Evolutionary conservation across 2,797 vertebrate species (phyloP), one percentile per base, ranked within the genome.

Genomic region (Alosa sapidissima): DNA sequence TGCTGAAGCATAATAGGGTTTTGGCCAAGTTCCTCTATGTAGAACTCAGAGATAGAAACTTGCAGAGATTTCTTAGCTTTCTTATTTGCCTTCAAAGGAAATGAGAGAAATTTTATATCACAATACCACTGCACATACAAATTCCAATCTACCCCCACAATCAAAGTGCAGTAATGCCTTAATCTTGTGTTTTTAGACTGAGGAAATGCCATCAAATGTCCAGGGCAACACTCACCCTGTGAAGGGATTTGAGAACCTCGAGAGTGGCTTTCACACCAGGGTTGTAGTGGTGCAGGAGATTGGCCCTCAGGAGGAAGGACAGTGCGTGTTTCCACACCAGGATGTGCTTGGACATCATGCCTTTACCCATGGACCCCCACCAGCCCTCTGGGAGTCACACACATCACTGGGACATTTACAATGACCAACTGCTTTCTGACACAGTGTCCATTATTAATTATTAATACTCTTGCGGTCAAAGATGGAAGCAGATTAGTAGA

Each of bases 11-110:
- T 0, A 19, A 87, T 54, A 10, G 0, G 19, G 0, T 0, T 0
- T 21, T n/a, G 81, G 0, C 0, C 0, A n/a, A 93, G 84, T 87
- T 94, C 93, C 14, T 93, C 89, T 0, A 94, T 82, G 8, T 94
- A 92, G 89, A 94, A 95, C 16, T 91, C 91, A 88, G 81, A 92
- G 82, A 93, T 36, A 4, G 93, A 91, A 84, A 95, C 91, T 88
- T 91, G 93, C 87, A 90, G 91, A 9, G 87, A 87, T 55, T 85
- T 89, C 62, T 90, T 87, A 52, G 82, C 48, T 89, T 90, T 94
- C 85, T 81, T 85, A 89, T 94, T 95, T 84, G 88, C 93, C 94
- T 95, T 85, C 62, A 58, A 85, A 88, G 60, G 21, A 36, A 49
- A 81, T 52, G 65, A 13, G 3, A 45, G 16, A 45, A 47, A 41